Evolutionary conservation across 2,888 invertebrate genomes (phyloP).

Genomic region (Blastobasis adustella): DNA sequence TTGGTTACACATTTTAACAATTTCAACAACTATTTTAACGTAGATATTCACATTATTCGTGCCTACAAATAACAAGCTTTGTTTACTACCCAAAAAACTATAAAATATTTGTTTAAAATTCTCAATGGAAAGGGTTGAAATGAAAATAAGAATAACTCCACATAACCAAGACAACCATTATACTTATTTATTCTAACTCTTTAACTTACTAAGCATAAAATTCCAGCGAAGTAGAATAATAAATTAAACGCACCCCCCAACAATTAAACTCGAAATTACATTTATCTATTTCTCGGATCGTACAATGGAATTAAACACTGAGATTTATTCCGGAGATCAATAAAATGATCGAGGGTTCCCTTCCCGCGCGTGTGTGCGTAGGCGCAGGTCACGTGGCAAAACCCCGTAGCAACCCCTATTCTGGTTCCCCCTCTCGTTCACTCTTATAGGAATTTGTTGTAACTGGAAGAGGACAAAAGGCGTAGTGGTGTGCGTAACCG

Average conservation of each 20-base stretch:
- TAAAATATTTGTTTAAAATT: no score
- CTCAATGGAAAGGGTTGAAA: no score
- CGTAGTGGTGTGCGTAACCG: slow-evolving; percentile 34
- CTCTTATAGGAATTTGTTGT: slow-evolving; percentile 6
- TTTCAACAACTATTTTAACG: no score
- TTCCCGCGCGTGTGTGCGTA: slow-evolving; percentile 31
- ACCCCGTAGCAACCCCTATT: slow-evolving; percentile 61
- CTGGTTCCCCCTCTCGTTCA: slow-evolving; percentile 30
- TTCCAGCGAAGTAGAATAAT: no score
- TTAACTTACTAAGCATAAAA: no score
- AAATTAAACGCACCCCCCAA: background rate
- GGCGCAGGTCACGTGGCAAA: slow-evolving; percentile 57
- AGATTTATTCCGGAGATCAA: slow-evolving; percentile 55
- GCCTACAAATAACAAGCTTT: no score
- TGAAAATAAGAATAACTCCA: no score
- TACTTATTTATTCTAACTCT: no score
- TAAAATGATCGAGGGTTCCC: slow-evolving; percentile 55
- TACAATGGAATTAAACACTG: slow-evolving; percentile 31
- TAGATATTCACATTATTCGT: no score
- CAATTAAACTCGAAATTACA: slow-evolving; percentile 10
- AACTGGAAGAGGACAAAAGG: slow-evolving; percentile 18
- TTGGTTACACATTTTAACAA: no score
- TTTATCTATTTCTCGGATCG: slow-evolving; percentile 17
- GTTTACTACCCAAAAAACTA: no score
- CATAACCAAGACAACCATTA: no score